A percentile compares a stretch with the other conserved stretches of the same genome.
Conservation (phyloP, 2,888 invertebrate species). For the Ochropleura leucogaster region DNA sequence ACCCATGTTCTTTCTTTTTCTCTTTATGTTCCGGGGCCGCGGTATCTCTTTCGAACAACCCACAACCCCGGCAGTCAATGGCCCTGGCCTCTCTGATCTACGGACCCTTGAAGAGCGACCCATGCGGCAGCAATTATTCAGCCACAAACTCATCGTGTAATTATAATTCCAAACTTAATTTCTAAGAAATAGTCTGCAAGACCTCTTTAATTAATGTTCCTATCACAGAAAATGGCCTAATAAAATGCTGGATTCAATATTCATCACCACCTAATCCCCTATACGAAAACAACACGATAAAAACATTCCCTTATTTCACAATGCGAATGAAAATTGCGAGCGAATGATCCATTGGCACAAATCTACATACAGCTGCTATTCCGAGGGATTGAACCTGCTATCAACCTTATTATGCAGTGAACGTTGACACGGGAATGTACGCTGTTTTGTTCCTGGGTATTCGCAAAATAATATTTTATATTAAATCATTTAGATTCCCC, state of each 20-base stretch:
- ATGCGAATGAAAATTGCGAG: slow-evolving; percentile 47
- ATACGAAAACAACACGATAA: slow-evolving; percentile 49
- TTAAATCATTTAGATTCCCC: slow-evolving; percentile 1
- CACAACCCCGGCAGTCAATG: no score
- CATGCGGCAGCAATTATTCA: no score
- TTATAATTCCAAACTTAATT: no score
- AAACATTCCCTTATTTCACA: slow-evolving; percentile 46
- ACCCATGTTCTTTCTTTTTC: no score
- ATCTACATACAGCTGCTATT: slow-evolving; percentile 50
- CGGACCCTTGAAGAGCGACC: no score
- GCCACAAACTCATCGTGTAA: no score
- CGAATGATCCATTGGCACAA: slow-evolving; percentile 57
- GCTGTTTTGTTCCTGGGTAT: slow-evolving; percentile 25
- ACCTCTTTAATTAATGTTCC: background rate
- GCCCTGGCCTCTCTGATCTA: no score
- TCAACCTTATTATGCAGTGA: slow-evolving; percentile 49
- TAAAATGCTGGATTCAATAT: slow-evolving; percentile 30
- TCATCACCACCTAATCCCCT: slow-evolving; percentile 36
- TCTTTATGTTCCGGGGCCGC: no score
- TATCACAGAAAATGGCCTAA: background rate
- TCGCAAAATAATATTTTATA: background rate
- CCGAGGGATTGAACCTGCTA: slow-evolving; percentile 48
- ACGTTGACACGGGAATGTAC: slow-evolving; percentile 40
- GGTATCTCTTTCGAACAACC: no score
- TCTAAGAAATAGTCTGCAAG: background rate